phyloP scores from a whole-genome alignment of 92 coral and sea anemone species.

The Nematostella vectensis region DNA sequence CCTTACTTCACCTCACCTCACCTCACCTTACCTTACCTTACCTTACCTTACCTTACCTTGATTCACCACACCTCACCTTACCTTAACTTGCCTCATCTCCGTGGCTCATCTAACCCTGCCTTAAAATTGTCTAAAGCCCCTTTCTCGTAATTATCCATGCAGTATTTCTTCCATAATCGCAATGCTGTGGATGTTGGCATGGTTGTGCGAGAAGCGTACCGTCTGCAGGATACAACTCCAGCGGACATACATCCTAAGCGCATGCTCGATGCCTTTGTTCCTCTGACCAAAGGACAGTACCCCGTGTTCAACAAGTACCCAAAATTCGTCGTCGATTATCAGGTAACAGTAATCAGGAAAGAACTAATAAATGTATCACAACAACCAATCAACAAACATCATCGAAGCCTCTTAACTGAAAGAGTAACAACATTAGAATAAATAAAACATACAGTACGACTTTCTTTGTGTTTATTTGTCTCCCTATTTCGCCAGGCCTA shows the following conservation, averaged over 20 bases:
- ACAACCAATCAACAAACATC: not conserved
- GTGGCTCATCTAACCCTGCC: not conserved
- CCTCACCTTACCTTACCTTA: too few relatives aligned
- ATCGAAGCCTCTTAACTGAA: not conserved
- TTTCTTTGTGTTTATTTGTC: too few relatives aligned
- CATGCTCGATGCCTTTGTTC: constrained; percentile 71
- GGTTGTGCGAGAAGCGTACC: constrained; percentile 89
- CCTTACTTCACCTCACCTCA: too few relatives aligned
- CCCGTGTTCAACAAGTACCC: constrained; percentile 99
- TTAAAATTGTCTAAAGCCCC: not conserved
- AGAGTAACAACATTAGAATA: too few relatives aligned
- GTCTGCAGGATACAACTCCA: constrained; percentile 85
- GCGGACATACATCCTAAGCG: constrained; percentile 86
- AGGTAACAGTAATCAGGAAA: too few relatives aligned
- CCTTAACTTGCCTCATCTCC: not conserved
- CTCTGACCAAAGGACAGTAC: constrained; percentile 97
- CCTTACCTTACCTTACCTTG: too few relatives aligned
- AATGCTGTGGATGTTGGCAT: constrained; percentile 82
- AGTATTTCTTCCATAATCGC: constrained; percentile 98
- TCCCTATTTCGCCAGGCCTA: too few relatives aligned
- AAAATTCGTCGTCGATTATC: constrained; percentile 95
- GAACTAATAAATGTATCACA: not conserved
- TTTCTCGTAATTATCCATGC: too few relatives aligned
- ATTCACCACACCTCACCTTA: too few relatives aligned
- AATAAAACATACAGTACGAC: too few relatives aligned